phyloP scores from a whole-genome alignment of 2,797 vertebrate genomes.

The Anguilla marmorata region DNA sequence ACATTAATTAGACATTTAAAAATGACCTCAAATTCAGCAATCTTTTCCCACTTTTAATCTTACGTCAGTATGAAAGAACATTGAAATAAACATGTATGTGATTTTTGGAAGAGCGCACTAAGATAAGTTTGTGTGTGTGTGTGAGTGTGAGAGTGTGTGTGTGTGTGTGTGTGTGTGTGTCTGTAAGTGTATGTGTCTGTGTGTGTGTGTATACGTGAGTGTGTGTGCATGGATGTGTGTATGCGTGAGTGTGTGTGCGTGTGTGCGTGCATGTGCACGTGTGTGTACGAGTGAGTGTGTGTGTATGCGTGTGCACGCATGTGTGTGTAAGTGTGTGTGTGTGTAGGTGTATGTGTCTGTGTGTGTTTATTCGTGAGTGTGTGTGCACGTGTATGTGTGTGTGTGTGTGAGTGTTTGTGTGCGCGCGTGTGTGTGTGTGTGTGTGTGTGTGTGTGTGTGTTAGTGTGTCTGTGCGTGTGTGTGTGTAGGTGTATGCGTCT shows the following conservation, averaged over 20 bases:
- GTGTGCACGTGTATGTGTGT: slow-evolving; percentile 41
- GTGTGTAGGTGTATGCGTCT: not conserved
- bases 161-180: slow-evolving; percentile 25
- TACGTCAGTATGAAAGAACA: not conserved
- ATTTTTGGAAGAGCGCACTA: not conserved
- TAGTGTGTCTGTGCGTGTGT: not conserved
- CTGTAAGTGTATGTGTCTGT: not conserved
- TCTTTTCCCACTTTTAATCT: not conserved
- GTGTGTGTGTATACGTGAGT: too few species aligned
- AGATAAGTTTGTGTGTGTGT: not conserved
- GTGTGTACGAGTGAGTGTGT: not conserved
- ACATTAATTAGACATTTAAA: not conserved
- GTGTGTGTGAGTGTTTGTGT: slow-evolving; percentile 27
- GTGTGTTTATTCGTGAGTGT: slow-evolving; percentile 13
- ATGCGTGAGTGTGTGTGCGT: slow-evolving; percentile 27
- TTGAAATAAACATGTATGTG: not conserved
- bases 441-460: slow-evolving; percentile 36
- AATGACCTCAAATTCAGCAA: not conserved
- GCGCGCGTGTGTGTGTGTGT: slow-evolving; percentile 17
- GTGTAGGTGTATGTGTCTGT: not conserved
- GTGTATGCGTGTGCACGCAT: not conserved
- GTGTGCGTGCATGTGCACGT: slow-evolving; percentile 9
- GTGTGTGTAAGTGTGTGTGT: not conserved
- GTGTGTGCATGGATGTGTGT: too few species aligned
- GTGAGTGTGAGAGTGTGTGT: not conserved